Evolutionary conservation across 1,140 invertebrate species (phyloP), one percentile per base, ranked within the genome.

Genomic region (Hyles vespertilio): DNA sequence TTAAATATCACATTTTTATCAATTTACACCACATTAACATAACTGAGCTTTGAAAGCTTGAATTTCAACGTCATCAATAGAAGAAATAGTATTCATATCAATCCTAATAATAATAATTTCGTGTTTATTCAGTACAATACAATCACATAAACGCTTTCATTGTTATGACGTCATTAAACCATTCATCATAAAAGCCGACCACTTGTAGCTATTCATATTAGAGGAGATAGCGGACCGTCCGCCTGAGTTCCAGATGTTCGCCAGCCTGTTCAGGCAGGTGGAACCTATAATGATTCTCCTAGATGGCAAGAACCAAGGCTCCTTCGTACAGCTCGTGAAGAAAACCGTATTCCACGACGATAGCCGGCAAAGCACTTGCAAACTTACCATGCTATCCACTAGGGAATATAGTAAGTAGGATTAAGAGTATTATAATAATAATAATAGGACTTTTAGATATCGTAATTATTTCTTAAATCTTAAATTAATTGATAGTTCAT

Each of bases 181-280:
- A 8, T 5, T 22, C 46, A 47, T 11, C 46, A 6, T 10, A 11
- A n/a, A 47, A n/a, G 1, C 46, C 46, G 5, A 47, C 47, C 47
- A 11, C 45, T 44, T 77, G 12, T 56, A 93, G 91, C 66, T 93
- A 0, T 85, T 88, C 70, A 78, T 94, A 8, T 83, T 94, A 59
- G 87, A 92, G 58, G 93, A 94, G 79, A 90, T 91, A 55, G 69
- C 87, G 6, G 93, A 94, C 77, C 79, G 85, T 33, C 79, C 81
- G 3, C 91, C 93, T 3, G 91, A 93, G 59, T 92, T 91, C 78
- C 76, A 81, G 40, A 81, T 94, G 33, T 89, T 93, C 10, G 84
- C 84, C 46, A 89, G 87, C 49, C 77, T 96, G 34, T 92, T 92
- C 60, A 84, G 89, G 47, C 93, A 96, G 82, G 88, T 93, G 11